Conservation (phyloP, 1,140 invertebrate genomes). For the Melipona quadrifasciata region DNA sequence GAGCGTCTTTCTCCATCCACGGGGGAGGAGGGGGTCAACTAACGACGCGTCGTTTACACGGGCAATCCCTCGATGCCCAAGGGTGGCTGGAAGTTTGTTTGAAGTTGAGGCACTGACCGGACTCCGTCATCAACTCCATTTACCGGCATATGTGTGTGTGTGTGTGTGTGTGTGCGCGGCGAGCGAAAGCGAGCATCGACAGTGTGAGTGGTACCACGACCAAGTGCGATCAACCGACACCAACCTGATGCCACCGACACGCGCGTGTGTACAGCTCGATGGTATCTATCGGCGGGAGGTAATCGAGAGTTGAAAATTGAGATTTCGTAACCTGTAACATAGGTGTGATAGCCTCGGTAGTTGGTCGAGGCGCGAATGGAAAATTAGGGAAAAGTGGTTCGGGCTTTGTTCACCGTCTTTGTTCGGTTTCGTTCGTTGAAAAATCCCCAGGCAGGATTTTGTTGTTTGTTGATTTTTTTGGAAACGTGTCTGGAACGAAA, state of each 20-base stretch:
- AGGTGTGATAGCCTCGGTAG: background rate
- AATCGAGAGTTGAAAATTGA: background rate
- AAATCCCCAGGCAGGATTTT: too few relatives aligned
- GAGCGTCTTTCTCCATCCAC: conserved; percentile 20
- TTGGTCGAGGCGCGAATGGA: background rate
- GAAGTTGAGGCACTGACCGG: conserved; percentile 65
- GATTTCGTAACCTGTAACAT: background rate
- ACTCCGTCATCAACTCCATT: conserved; percentile 56
- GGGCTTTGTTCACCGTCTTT: background rate
- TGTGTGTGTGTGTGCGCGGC: background rate
- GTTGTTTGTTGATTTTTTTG: too few relatives aligned
- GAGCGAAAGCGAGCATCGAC: background rate
- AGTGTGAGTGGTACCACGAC: background rate
- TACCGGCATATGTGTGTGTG: background rate
- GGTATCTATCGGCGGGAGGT: conserved; percentile 13
- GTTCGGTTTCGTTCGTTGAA: too few relatives aligned
- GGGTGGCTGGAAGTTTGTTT: conserved; percentile 69
- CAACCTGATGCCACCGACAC: background rate
- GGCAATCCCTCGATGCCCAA: conserved; percentile 64
- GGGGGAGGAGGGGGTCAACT: conserved; percentile 41
- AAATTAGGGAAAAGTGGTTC: background rate
- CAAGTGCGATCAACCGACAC: conserved; percentile 33
- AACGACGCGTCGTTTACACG: conserved; percentile 74
- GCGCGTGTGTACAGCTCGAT: conserved; percentile 15
- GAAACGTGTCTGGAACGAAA: too few relatives aligned